Base-by-base conservation (phyloP, 1,140 invertebrate genomes). In the Cardiocondyla obscurior region DNA sequence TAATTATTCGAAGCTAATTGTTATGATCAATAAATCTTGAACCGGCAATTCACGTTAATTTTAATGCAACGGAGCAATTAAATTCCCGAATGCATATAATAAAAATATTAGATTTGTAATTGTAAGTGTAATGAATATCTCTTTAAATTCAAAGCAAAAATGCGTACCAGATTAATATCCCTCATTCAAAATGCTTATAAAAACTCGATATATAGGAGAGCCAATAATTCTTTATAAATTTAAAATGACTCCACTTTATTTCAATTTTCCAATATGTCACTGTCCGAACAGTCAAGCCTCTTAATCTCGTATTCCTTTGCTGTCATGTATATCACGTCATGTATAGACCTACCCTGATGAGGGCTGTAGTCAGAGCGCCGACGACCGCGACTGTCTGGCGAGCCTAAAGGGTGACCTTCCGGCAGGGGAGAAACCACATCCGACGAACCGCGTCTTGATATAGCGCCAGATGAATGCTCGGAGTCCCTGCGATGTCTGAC, bases 281-380 rank as follows among this genome's bases (percentile, higher is more conserved):
- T 49, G 14, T 53, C 22, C 46, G 22, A 69, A 39, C 16, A 16
- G 2, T 53, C 16, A 1, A 14, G 22, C n/a, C 19, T 49, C 1
- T 53, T 53, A 53, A 55, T 46, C n/a, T 53, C 22, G 55, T 12
- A 53, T 55, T 79, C 10, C 39, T 79, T 69, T 28, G 28, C 42
- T 10, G 28, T 64, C 36, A 30, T 19, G 49, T 46, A 28, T 10
- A n/a, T 64, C 36, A 30, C 28, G 49, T 46, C 22, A 19, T 33
- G 44, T 16, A 84, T 81, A n/a, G 77, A 91, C 92, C 49, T 93
- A 93, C 92, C 91, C 85, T 91, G 92, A 88, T 91, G 90, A 72
- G 89, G 87, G 65, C 90, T 87, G 84, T 92, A 92, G 85, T 92
- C 92, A 67, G 91, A 88, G 67, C 89, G 87, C 33, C 92, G 88